phyloP scores from a whole-genome alignment of 2,888 invertebrate genomes.

The Drosophila monieri region DNA sequence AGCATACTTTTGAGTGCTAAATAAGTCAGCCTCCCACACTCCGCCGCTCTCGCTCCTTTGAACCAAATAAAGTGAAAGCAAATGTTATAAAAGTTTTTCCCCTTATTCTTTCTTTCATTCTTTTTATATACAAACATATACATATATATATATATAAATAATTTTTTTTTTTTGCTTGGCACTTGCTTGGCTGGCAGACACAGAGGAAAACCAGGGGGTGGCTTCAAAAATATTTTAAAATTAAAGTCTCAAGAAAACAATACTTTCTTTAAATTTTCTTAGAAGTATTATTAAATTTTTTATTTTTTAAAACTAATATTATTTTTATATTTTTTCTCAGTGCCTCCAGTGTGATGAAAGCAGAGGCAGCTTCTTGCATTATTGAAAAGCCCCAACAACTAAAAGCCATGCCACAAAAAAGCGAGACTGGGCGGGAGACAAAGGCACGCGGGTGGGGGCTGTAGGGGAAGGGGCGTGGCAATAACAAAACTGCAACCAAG shows the following conservation, averaged over 20 bases:
- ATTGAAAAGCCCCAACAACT: constrained; percentile 58
- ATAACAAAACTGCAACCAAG: constrained; percentile 57
- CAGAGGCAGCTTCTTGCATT: constrained; percentile 44
- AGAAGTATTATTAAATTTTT: background rate
- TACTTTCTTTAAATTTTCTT: background rate
- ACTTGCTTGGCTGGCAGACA: constrained; percentile 27
- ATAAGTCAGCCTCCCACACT: constrained; percentile 49
- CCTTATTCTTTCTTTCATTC: constrained; percentile 22
- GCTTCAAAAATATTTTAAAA: background rate
- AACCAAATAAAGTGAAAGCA: constrained; percentile 47
- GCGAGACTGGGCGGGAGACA: background rate
- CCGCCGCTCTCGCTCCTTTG: constrained; percentile 1
- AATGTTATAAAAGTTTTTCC: constrained; percentile 56
- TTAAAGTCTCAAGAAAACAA: background rate
- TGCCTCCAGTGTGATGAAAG: constrained; percentile 2
- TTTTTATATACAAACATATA: background rate
- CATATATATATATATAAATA: constrained; percentile 4
- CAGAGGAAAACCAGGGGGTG: background rate
- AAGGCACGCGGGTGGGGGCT: constrained; percentile 8
- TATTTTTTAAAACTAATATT: background rate
- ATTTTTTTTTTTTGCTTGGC: constrained; percentile 16
- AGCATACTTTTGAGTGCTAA: constrained; percentile 65
- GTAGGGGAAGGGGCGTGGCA: constrained; percentile 3
- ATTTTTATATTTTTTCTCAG: background rate
- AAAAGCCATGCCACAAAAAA: constrained; percentile 23